These are phyloP conservation scores for Axinella damicornis DNA, from an alignment of 37 sponge, comb jelly and placozoan species.

Conservation along the genomic window DNA sequence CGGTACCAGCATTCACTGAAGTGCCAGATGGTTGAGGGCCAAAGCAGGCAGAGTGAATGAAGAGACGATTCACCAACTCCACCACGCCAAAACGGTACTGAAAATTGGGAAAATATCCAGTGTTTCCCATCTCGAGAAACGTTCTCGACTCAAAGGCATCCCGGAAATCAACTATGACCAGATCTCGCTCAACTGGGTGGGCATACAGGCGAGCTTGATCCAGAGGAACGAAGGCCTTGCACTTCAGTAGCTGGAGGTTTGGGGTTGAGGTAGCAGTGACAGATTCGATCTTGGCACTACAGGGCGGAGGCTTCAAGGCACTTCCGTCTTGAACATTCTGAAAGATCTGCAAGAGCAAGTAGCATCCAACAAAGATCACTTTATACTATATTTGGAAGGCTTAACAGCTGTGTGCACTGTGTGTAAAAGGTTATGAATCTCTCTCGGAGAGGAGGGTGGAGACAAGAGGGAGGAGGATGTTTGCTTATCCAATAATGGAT, in stretches of 20 bases:
- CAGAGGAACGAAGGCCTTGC: constrained; percentile 4
- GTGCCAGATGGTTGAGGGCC: too few relatives aligned
- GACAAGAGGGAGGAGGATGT: too few relatives aligned
- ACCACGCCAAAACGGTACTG: constrained; percentile 10
- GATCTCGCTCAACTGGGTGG: constrained; percentile 46
- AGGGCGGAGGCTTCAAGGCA: constrained; percentile 16
- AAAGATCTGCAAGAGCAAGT: background rate
- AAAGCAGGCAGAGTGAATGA: background rate
- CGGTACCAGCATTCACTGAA: too few relatives aligned
- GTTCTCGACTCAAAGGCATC: background rate
- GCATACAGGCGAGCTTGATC: constrained; percentile 3
- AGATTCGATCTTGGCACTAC: background rate
- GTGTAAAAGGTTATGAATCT: too few relatives aligned
- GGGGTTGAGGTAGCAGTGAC: background rate
- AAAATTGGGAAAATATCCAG: background rate
- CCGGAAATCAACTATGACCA: constrained; percentile 14
- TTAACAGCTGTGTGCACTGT: too few relatives aligned
- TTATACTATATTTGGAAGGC: too few relatives aligned
- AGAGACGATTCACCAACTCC: background rate
- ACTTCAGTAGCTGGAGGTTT: constrained; percentile 18
- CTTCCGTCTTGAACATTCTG: background rate
- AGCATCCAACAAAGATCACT: too few relatives aligned
- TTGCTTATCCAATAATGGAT: too few relatives aligned
- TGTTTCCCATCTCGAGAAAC: background rate
- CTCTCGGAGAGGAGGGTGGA: too few relatives aligned